A percentile compares a stretch with the other conserved stretches of the same genome.
Conservation (phyloP, 2,797 vertebrate genomes). For the Caiman crocodilus region DNA sequence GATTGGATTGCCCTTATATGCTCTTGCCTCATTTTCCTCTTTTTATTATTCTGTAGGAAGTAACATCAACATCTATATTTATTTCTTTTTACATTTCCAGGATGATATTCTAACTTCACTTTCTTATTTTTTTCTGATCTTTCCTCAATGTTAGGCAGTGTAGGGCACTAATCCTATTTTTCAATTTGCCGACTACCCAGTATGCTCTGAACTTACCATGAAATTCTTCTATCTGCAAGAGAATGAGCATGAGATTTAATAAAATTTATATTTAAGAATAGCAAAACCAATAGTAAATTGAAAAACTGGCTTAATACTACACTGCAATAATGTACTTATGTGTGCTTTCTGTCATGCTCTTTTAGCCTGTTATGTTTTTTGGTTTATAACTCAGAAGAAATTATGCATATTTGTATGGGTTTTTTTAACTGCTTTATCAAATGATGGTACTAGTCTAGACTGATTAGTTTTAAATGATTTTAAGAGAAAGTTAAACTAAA, state of each 20-base stretch:
- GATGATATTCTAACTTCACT: neutral
- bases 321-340: neutral
- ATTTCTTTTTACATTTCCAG: neutral
- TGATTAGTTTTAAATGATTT: neutral
- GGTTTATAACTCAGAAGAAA: neutral
- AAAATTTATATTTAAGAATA: slow-evolving; percentile 51
- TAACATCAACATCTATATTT: neutral
- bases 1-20: neutral
- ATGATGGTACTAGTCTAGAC: neutral
- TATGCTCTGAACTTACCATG: slow-evolving; percentile 42
- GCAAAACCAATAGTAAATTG: slow-evolving; percentile 43
- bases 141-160: neutral
- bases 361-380: neutral
- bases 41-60: neutral
- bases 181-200: slow-evolving; percentile 19
- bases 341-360: neutral
- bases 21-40: neutral
- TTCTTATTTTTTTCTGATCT: neutral
- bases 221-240: slow-evolving; percentile 39
- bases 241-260: neutral
- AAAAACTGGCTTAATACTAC: slow-evolving; percentile 32
- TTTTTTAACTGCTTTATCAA: neutral
- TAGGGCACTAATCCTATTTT: neutral
- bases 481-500: neutral
- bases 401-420: neutral